Evolutionary conservation across 2,113 vertebrate species (phyloP).

Genomic region (Podilymbus podiceps): DNA sequence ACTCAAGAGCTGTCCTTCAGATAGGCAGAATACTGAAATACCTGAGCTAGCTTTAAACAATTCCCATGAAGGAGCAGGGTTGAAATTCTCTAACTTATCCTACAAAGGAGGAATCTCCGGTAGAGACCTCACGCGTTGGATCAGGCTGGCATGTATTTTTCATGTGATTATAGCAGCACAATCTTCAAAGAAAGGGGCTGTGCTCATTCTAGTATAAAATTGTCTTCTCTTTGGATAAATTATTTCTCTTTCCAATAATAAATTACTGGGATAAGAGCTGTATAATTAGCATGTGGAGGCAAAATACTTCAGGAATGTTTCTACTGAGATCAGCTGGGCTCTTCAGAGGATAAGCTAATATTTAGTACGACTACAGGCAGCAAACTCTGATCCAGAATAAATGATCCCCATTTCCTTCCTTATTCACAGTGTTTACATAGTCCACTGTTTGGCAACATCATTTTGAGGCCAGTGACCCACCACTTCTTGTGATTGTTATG

Average conservation of each 20-base stretch:
- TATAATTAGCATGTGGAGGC: neutral
- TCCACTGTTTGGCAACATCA: constrained; percentile 39
- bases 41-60: neutral
- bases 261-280: neutral
- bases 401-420: constrained; percentile 20
- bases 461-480: constrained; percentile 32
- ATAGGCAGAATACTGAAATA: neutral
- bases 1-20: neutral
- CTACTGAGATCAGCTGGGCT: neutral
- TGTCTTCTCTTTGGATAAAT: neutral
- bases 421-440: constrained; percentile 40
- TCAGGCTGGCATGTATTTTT: neutral
- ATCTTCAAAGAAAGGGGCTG: neutral
- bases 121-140: neutral
- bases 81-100: neutral
- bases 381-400: neutral
- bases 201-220: neutral
- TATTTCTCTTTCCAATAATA: neutral
- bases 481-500: constrained; percentile 48
- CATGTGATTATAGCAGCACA: neutral
- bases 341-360: neutral
- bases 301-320: neutral
- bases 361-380: neutral
- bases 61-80: neutral
- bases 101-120: neutral